Evolutionary conservation across 2,888 invertebrate genomes (phyloP).

Genomic region (Lasioglossum calceatum): DNA sequence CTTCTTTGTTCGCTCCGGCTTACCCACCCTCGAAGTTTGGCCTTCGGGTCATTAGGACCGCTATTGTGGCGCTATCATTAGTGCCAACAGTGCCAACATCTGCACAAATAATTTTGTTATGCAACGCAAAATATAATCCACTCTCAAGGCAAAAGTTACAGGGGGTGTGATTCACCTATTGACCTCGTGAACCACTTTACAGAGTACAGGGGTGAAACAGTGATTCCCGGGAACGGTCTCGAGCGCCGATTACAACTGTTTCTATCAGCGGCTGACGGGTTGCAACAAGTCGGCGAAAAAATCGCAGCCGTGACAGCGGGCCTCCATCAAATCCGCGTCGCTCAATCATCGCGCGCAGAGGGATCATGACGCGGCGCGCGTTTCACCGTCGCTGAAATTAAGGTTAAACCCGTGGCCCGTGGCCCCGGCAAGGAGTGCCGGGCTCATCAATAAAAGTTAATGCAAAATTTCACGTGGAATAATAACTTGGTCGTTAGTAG

Average conservation of each 20-base stretch:
- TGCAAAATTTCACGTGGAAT: constrained; percentile 58
- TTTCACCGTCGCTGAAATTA: constrained; percentile 49
- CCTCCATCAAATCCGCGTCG: constrained; percentile 14
- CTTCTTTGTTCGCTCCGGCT: background rate
- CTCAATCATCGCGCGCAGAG: constrained; percentile 30
- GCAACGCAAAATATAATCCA: too few relatives aligned
- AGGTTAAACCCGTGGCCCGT: constrained; percentile 43
- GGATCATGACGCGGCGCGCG: constrained; percentile 29
- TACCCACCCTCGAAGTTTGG: background rate
- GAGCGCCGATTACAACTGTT: background rate
- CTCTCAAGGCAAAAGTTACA: background rate
- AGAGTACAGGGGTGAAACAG: background rate
- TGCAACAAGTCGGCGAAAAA: background rate
- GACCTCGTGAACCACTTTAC: background rate
- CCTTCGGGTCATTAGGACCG: background rate
- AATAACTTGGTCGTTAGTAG: constrained; percentile 57
- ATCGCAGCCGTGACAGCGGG: background rate
- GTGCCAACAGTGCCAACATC: too few relatives aligned
- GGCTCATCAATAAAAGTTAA: constrained; percentile 56
- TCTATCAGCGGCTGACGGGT: background rate
- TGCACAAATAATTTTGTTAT: too few relatives aligned
- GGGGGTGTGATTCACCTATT: background rate
- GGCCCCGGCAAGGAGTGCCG: background rate
- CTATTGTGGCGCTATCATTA: background rate
- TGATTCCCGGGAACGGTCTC: background rate